phyloP scores from a whole-genome alignment of 2,797 vertebrate species.

The Hybognathus amarus region DNA sequence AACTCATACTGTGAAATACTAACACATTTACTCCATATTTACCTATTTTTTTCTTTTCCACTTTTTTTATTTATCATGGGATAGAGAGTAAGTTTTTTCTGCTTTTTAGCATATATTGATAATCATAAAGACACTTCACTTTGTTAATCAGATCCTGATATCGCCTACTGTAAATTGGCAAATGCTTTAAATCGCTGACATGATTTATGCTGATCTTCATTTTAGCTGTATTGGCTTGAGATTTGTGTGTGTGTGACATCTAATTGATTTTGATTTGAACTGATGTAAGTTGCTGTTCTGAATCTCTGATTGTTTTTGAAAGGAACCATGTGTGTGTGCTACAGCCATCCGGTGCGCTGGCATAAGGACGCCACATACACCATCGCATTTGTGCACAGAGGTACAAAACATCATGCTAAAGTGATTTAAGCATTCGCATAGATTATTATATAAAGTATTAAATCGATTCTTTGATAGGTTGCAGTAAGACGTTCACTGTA shows the following conservation, averaged over 20 bases:
- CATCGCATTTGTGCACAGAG: slow-evolving; percentile 89
- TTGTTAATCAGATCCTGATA: background rate
- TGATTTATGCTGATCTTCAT: slow-evolving; percentile 31
- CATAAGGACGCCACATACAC: slow-evolving; percentile 82
- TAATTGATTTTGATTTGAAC: background rate
- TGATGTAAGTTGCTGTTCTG: background rate
- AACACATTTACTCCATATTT: slow-evolving; percentile 20
- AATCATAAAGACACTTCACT: slow-evolving; percentile 18
- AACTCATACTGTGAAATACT: background rate
- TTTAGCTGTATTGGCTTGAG: background rate
- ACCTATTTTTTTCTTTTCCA: slow-evolving; percentile 46
- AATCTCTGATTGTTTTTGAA: slow-evolving; percentile 44
- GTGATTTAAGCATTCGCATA: background rate
- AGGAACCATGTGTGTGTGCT: slow-evolving; percentile 93
- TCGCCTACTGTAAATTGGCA: background rate
- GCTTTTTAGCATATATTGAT: background rate
- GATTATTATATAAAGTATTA: slow-evolving; percentile 23
- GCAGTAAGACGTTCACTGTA: slow-evolving; percentile 87
- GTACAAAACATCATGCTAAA: slow-evolving; percentile 65
- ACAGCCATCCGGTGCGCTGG: slow-evolving; percentile 73
- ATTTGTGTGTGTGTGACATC: slow-evolving; percentile 5
- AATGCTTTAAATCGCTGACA: background rate
- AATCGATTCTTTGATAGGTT: slow-evolving; percentile 73
- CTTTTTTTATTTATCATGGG: slow-evolving; percentile 34
- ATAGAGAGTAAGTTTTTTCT: slow-evolving; percentile 50